Base-by-base conservation (phyloP, 2,888 invertebrate genomes). In the Gibbula magus region DNA sequence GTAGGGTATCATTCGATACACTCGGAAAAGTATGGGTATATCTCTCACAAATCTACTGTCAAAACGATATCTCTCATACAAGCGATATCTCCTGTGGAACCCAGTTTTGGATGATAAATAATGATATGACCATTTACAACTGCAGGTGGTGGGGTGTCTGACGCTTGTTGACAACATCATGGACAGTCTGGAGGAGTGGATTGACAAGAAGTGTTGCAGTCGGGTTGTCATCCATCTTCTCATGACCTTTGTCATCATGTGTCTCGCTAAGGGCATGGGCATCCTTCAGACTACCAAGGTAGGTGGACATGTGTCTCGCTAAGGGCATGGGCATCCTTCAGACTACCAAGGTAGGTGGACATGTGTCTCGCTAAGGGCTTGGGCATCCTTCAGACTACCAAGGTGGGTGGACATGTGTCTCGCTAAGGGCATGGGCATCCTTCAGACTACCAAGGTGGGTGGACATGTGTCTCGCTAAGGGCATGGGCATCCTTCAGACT, bases 141-240 rank as follows among this genome's bases (percentile, higher is more conserved):
- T 84, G 1, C 83, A 90, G 90, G 87, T 88, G 56, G 83, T 90
- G 25, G 86, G 88, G 7, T 86, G 88, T 82, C 86, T 90, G 77
- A 89, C 88, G 1, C 88, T 90, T 20, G 86, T 89, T 25, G 89
- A 90, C 82, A 90, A 90, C 82, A 82, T 89, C 16, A 86, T 88
- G 73, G 89, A 89, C 53, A 86, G 86, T 5, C 61, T 90, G 77
- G 85, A 87, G 25, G 84, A 81, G 20, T 87, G 88, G 84, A 84
- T 85, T 25, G 86, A 86, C 53, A 84, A 84, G 29, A 85, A 88
- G 35, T 84, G 86, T 35, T 87, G 88, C 73, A 86, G 84, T 73
- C 84, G 84, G 75, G 82, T 84, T 25, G 87, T 88, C 81, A 87
- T 89, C 39, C 88, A 88, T 32, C 87, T 90, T 53, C 86, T 89